Evolutionary conservation across 2,888 invertebrate species (phyloP).

Genomic region (Empis livida): DNA sequence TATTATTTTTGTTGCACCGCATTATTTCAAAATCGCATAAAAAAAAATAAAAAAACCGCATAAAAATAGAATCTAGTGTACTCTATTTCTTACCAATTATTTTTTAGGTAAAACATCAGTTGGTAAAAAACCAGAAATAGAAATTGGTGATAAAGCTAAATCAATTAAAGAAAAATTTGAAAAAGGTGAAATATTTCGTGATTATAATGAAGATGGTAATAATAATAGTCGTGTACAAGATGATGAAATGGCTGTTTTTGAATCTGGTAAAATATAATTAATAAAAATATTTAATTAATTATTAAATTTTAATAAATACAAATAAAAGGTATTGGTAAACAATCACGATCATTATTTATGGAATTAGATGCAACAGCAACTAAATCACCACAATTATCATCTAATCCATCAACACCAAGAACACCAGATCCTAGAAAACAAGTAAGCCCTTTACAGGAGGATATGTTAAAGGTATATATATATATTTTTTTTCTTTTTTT

Average conservation of each 20-base stretch:
- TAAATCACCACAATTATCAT: constrained; percentile 8
- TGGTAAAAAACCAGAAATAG: constrained; percentile 39
- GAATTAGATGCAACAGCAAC: constrained; percentile 60
- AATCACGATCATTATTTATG: constrained; percentile 73
- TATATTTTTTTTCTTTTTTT: neutral
- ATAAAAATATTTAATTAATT: neutral
- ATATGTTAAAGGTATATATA: constrained; percentile 5
- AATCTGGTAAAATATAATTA: constrained; percentile 46
- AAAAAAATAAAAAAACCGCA: too few relatives aligned
- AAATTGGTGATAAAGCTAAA: constrained; percentile 44
- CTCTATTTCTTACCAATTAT: too few relatives aligned
- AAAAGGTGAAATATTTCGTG: constrained; percentile 58
- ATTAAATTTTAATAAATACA: neutral
- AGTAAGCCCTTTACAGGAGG: constrained; percentile 11
- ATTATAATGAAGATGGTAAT: constrained; percentile 42
- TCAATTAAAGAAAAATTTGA: constrained; percentile 70
- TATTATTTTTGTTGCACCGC: too few relatives aligned
- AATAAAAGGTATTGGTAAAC: constrained; percentile 81
- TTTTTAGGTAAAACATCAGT: constrained; percentile 39
- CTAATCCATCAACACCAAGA: constrained; percentile 7
- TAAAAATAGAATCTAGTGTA: too few relatives aligned
- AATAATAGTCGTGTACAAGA: constrained; percentile 29
- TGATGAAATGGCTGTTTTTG: constrained; percentile 66
- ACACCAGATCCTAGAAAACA: constrained; percentile 10
- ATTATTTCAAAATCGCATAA: too few relatives aligned